Conservation (phyloP, 2,888 invertebrate genomes). For the Cerastoderma edule region DNA sequence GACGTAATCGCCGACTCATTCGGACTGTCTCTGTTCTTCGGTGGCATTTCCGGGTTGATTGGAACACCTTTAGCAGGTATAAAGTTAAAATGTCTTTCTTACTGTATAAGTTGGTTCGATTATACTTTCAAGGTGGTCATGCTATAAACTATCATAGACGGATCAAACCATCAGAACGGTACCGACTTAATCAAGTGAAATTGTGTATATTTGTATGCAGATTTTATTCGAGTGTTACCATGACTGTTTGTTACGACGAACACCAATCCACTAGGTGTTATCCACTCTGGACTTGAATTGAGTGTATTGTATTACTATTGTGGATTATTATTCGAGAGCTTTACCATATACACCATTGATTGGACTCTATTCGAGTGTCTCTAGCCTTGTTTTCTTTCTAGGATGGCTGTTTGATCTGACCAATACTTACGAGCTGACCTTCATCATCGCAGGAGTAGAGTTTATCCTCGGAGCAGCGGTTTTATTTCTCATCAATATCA, state of each 20-base stretch:
- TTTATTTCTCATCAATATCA: constrained; percentile 10
- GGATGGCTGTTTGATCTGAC: constrained; percentile 23
- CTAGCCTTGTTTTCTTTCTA: neutral
- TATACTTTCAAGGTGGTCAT: no score
- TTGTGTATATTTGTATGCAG: no score
- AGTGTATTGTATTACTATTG: no score
- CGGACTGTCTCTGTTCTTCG: constrained; percentile 34
- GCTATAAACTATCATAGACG: no score
- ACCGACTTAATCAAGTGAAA: no score
- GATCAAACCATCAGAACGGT: no score
- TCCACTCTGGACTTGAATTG: no score
- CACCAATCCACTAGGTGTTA: no score
- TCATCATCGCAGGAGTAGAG: constrained; percentile 27
- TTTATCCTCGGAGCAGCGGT: constrained; percentile 61
- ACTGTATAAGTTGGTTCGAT: no score
- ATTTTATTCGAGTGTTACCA: no score
- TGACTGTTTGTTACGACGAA: no score
- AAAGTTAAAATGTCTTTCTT: neutral
- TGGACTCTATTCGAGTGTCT: neutral
- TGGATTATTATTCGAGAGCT: no score
- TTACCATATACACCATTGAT: neutral
- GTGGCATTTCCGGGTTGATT: constrained; percentile 28
- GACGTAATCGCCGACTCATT: constrained; percentile 34
- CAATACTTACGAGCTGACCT: constrained; percentile 10
- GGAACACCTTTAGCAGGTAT: constrained; percentile 31